phyloP scores from a whole-genome alignment of 35 echinoderm and acorn worm species.

The Heliocidaris erythrogramma region DNA sequence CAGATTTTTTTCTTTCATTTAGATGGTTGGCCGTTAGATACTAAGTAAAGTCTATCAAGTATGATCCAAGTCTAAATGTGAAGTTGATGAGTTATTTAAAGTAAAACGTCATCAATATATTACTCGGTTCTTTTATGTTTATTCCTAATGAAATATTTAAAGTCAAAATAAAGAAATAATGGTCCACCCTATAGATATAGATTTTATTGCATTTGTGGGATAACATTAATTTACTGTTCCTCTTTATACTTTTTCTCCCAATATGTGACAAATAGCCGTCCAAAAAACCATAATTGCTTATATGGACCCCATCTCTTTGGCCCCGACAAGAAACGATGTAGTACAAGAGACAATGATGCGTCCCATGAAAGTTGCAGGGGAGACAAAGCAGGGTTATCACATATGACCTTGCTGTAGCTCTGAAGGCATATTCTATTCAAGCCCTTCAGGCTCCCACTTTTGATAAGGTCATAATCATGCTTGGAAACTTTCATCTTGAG shows the following conservation, averaged over 20 bases:
- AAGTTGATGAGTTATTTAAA: too few relatives aligned
- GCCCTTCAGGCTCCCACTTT: constrained; percentile 65
- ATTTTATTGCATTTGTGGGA: too few relatives aligned
- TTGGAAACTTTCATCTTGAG: constrained; percentile 87
- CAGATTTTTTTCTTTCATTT: too few relatives aligned
- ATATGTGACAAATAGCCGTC: constrained; percentile 68
- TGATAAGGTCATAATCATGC: constrained; percentile 73
- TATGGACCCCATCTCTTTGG: constrained; percentile 65
- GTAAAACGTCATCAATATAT: too few relatives aligned
- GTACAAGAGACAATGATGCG: constrained; percentile 73
- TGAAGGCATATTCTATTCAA: constrained; percentile 85
- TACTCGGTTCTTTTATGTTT: too few relatives aligned
- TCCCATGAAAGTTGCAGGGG: constrained; percentile 65
- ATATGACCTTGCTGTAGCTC: constrained; percentile 80
- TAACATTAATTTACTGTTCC: too few relatives aligned
- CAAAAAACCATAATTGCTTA: constrained; percentile 60
- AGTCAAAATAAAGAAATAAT: too few relatives aligned
- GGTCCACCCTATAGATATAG: too few relatives aligned
- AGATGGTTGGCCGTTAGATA: too few relatives aligned
- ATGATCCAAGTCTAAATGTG: too few relatives aligned
- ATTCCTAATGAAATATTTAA: too few relatives aligned
- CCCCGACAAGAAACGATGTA: constrained; percentile 80
- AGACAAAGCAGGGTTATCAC: constrained; percentile 66
- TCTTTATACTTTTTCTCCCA: constrained; percentile 67
- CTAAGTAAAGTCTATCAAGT: too few relatives aligned